Percentiles rank a stretch among this genome's conserved stretches.
Evolutionary conservation across 2,113 vertebrate species (phyloP).

Genomic region (Siniperca chuatsi): DNA sequence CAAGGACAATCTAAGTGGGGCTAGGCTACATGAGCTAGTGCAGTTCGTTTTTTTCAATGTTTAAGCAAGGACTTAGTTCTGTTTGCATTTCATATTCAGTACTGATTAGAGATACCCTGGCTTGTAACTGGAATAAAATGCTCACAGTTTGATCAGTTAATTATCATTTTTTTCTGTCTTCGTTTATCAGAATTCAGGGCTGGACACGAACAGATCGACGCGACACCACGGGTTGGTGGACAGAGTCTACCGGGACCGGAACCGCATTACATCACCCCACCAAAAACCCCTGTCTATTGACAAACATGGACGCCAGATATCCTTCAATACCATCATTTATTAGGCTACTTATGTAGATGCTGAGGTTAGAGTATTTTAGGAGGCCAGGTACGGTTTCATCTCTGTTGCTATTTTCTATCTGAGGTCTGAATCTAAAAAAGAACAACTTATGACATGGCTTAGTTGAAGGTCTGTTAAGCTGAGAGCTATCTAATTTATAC

Average conservation of each 20-base stretch:
- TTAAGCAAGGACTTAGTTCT: not conserved
- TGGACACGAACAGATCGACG: conserved; percentile 91
- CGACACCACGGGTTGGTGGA: conserved; percentile 95
- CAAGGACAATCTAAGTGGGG: not conserved
- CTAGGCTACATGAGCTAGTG: not conserved
- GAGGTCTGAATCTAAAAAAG: not conserved
- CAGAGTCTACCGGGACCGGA: conserved; percentile 92
- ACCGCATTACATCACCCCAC: conserved; percentile 91
- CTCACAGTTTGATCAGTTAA: not conserved
- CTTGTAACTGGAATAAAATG: not conserved
- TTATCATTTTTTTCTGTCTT: conserved; percentile 12
- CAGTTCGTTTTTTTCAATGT: not conserved
- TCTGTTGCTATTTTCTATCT: not conserved
- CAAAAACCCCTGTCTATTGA: conserved; percentile 91
- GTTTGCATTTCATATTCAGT: not conserved
- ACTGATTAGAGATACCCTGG: not conserved
- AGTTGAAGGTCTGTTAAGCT: not conserved
- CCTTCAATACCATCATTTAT: conserved; percentile 79
- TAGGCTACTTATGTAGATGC: not conserved
- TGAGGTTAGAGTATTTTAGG: not conserved
- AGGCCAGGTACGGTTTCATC: not conserved
- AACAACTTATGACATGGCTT: not conserved
- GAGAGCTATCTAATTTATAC: not conserved
- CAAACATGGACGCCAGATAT: conserved; percentile 96
- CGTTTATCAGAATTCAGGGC: conserved; percentile 87